These are phyloP conservation scores for Ctenomys sociabilis DNA, from an alignment of 2,113 vertebrate genomes.

Conservation along the genomic window DNA sequence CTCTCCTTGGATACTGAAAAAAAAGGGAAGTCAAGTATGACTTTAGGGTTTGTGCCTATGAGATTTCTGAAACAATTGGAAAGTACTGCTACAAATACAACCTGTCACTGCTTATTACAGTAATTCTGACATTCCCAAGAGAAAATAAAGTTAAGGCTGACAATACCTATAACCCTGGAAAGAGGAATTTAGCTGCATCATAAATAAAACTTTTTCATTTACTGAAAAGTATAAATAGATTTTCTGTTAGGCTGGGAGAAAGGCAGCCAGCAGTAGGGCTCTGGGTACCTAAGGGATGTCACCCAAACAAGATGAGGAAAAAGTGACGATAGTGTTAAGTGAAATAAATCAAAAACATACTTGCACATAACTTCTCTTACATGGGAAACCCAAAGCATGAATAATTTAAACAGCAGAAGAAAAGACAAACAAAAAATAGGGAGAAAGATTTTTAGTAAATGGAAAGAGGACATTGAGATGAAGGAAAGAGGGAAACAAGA, in stretches of 20 bases:
- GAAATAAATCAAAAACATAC: background rate
- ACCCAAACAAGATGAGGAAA: background rate
- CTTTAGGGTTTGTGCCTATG: background rate
- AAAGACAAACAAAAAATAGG: background rate
- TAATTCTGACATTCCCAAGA: background rate
- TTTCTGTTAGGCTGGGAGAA: background rate
- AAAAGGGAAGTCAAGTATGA: conserved; percentile 2
- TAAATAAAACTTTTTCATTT: conserved; percentile 9
- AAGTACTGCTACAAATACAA: conserved; percentile 43
- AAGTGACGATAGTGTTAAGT: background rate
- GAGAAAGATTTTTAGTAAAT: background rate
- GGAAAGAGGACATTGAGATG: background rate
- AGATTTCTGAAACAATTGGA: background rate
- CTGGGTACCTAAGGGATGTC: background rate
- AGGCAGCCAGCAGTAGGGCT: background rate
- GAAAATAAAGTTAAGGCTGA: conserved; percentile 48
- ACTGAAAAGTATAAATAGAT: conserved; percentile 6
- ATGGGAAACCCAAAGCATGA: background rate
- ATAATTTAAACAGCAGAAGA: background rate
- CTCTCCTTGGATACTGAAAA: background rate
- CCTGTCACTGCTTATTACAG: background rate
- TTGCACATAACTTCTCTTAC: background rate
- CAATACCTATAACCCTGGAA: conserved; percentile 13
- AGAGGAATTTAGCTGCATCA: background rate
- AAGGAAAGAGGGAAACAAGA: background rate